These are phyloP conservation scores for Pleuronectes platessa DNA, from an alignment of 2,113 vertebrate species.

Conservation along the genomic window DNA sequence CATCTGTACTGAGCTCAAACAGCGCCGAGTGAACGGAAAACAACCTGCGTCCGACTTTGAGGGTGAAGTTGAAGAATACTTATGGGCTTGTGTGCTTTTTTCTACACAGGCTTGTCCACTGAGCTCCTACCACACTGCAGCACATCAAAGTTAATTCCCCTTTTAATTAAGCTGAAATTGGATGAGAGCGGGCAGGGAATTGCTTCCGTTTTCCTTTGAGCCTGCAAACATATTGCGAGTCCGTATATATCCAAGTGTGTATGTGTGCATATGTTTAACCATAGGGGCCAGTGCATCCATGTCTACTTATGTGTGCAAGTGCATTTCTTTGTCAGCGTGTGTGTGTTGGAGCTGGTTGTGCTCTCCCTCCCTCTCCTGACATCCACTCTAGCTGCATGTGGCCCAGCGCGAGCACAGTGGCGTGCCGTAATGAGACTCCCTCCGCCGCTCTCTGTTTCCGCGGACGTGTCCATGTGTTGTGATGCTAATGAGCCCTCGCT, in stretches of 20 bases:
- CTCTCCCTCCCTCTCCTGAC: conserved; percentile 35
- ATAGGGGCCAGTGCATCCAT: background rate
- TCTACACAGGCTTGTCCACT: conserved; percentile 38
- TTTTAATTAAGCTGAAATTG: conserved; percentile 76
- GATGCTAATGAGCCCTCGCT: conserved; percentile 82
- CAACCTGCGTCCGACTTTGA: conserved; percentile 58
- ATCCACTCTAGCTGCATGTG: conserved; percentile 66
- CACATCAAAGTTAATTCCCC: conserved; percentile 79
- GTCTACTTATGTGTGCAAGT: conserved; percentile 3
- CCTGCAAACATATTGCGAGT: conserved; percentile 59
- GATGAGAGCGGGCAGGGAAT: conserved; percentile 66
- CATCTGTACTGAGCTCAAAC: conserved; percentile 75
- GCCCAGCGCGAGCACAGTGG: conserved; percentile 39
- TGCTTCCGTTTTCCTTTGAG: conserved; percentile 72
- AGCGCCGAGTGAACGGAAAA: conserved; percentile 61
- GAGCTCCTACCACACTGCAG: conserved; percentile 42
- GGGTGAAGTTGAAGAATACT: conserved; percentile 64
- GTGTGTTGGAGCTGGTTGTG: conserved; percentile 18
- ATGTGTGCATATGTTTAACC: background rate
- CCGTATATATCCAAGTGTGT: conserved; percentile 19
- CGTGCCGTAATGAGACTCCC: conserved; percentile 74
- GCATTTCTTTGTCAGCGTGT: background rate
- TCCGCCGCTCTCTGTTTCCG: conserved; percentile 61
- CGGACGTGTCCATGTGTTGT: conserved; percentile 77
- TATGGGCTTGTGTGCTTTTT: conserved; percentile 56